Base-by-base conservation (phyloP, 2,113 vertebrate species). In the Scartelaos histophorus region DNA sequence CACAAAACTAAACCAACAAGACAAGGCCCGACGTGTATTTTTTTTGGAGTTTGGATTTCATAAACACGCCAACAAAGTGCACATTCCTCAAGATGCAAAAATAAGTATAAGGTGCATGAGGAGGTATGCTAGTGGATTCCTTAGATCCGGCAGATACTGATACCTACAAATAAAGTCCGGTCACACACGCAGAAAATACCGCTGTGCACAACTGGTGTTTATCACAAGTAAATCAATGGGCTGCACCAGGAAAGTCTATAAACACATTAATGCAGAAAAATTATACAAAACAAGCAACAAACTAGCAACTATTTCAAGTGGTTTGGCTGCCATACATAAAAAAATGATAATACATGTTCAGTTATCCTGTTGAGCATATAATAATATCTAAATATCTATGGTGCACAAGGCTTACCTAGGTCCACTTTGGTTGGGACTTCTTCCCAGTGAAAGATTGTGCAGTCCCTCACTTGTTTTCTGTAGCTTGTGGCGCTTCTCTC, bases 271-370 rank as follows among this genome's bases (percentile, higher is more conserved):
- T 25, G 65, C 68, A 57, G 7, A 68, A 78, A 69, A 62, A 66
- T 24, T 53, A 60, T 54, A 21, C 7, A 21, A 56, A 74, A 72
- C 51, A 66, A 71, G 13, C 45, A 65, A 60, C 60, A 69, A 87
- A 84, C 81, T 5, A 79, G 83, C 82, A 24, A 84, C 80, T 75
- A 84, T 76, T 83, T 74, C 24, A 70, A 80, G 22, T 13, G 17
- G 29, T 38, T 64, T 38, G 7, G 17, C 5, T 21, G 13, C 7
- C 15, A 16, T 13, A 64, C 19, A 43, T 43, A 43, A 6, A n/a
- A 64, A 3, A 64, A 19, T 64, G 12, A 64, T 38, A 35, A 12
- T 64, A 62, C 3, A n/a, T 43, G 17, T 12, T 38, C 29, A 35
- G 16, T 60, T 45, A 78, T 1, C 3, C 1, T 15, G 24, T 25